Evolutionary conservation across 64 coral and sea anemone species (phyloP).

Genomic region (Actinia equina): DNA sequence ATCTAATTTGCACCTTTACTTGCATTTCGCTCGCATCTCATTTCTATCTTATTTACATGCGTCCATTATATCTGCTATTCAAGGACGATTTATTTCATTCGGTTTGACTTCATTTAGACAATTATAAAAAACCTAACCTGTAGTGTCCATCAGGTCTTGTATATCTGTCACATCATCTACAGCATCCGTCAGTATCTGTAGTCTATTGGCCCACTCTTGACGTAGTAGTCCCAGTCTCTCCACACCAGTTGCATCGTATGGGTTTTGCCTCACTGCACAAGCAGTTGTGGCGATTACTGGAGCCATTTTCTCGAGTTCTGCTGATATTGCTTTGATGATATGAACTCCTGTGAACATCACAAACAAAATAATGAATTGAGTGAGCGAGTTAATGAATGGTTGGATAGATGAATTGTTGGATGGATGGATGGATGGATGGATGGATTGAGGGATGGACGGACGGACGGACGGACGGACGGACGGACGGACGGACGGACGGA

Average conservation of each 20-base stretch:
- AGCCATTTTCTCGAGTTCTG: slow-evolving; percentile 61
- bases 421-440: no score
- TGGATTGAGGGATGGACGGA: no score
- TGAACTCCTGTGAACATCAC: slow-evolving; percentile 59
- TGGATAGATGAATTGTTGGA: no score
- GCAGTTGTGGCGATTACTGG: slow-evolving; percentile 59
- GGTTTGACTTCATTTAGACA: not conserved
- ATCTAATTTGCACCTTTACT: no score
- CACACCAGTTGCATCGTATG: slow-evolving; percentile 36
- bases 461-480: no score
- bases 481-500: no score
- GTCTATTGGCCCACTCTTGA: slow-evolving; percentile 72
- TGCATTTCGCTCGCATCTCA: no score
- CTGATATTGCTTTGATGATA: slow-evolving; percentile 48
- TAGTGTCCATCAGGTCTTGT: slow-evolving; percentile 62
- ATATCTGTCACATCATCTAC: slow-evolving; percentile 84
- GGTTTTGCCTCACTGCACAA: slow-evolving; percentile 42
- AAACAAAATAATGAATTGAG: no score
- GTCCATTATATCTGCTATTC: no score
- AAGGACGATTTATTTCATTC: no score
- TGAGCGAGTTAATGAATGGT: no score
- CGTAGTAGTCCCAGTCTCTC: slow-evolving; percentile 60
- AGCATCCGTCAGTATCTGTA: slow-evolving; percentile 54
- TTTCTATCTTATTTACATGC: no score
- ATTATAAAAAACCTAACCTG: slow-evolving; percentile 38